A percentile compares a stretch with the other conserved stretches of the same genome.
These are phyloP conservation scores for Pseudochirops cupreus DNA, from an alignment of 2,797 vertebrate species.

Conservation along the genomic window DNA sequence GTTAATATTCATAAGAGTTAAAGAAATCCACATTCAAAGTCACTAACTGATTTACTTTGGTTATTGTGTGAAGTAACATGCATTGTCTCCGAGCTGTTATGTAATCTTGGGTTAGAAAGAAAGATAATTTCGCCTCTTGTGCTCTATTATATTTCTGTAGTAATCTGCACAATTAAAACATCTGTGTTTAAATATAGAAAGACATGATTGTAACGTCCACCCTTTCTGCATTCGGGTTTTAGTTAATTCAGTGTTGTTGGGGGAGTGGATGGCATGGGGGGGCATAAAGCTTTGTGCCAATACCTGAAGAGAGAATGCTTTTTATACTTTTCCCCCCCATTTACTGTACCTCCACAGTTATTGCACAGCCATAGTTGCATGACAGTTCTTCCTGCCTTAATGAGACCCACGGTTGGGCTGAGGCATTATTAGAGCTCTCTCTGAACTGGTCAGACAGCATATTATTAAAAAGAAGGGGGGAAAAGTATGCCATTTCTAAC, in stretches of 20 bases:
- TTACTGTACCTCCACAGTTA: conserved; percentile 84
- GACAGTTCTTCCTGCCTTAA: conserved; percentile 84
- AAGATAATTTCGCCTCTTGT: conserved; percentile 67
- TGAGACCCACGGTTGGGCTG: conserved; percentile 81
- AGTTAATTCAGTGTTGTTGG: conserved; percentile 78
- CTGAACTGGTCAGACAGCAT: conserved; percentile 82
- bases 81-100: conserved; percentile 63
- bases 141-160: conserved; percentile 68
- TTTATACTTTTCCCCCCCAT: conserved; percentile 81
- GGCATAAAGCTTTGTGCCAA: conserved; percentile 82
- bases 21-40: conserved; percentile 45
- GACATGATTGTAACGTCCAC: conserved; percentile 76
- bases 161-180: conserved; percentile 73
- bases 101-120: conserved; percentile 69
- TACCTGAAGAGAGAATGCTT: conserved; percentile 80
- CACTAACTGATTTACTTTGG: not conserved
- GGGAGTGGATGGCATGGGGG: conserved; percentile 27
- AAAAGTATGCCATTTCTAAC: conserved; percentile 77
- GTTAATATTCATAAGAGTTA: conserved; percentile 38
- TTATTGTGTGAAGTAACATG: conserved; percentile 66
- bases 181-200: conserved; percentile 82
- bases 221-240: conserved; percentile 79
- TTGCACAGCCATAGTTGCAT: conserved; percentile 84
- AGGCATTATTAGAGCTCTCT: conserved; percentile 83
- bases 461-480: conserved; percentile 83